Base-by-base conservation (phyloP, 2,797 vertebrate species). In the Trematomus bernacchii region DNA sequence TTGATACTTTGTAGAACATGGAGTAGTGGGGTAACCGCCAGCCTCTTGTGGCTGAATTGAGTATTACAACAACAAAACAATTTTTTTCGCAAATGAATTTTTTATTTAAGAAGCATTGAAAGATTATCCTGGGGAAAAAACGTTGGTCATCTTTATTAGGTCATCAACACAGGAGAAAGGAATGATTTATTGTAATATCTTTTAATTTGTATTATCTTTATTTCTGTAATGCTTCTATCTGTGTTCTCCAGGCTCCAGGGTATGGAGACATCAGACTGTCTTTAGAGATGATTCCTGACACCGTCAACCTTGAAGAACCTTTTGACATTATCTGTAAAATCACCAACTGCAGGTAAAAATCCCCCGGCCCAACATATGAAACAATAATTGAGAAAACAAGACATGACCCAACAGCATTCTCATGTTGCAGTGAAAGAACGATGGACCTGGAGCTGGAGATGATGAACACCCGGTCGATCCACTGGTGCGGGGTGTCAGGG, bases 401-500 rank as follows among this genome's bases (percentile, higher is more conserved):
- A 12, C 50, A 11, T 21, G 11, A 48, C 3, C 14, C 33, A 23
- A 21, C 16, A 3, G 43, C 18, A 54, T 12, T 33, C 3, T 66
- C 15, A 2, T 50, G 61, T 62, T 93, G 91, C 86, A 99, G 98
- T 87, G 98, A 99, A 91, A 96, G 98, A 88, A 99, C 97, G 47
- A 99, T 99, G 98, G 98, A 99, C 84, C 95, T 99, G 82, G 93
- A 97, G 71, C 94, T 99, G 91, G 98, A 99, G 92, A 98, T 99
- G 97, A 98, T 97, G 79, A 99, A 98, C 89, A 98, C 97, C 30
- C 93, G 93, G 76, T 96, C 97, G 4, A 96, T 99, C 88, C 98
- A 99, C 91, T 99, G 98, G 98, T 99, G 98, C 47, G 98, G 98
- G 2, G 95, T 99, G 57, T 99, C 98, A 1, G 98, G 98, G 83